Base-by-base conservation (phyloP, 2,797 vertebrate species). In the Thaleichthys pacificus region DNA sequence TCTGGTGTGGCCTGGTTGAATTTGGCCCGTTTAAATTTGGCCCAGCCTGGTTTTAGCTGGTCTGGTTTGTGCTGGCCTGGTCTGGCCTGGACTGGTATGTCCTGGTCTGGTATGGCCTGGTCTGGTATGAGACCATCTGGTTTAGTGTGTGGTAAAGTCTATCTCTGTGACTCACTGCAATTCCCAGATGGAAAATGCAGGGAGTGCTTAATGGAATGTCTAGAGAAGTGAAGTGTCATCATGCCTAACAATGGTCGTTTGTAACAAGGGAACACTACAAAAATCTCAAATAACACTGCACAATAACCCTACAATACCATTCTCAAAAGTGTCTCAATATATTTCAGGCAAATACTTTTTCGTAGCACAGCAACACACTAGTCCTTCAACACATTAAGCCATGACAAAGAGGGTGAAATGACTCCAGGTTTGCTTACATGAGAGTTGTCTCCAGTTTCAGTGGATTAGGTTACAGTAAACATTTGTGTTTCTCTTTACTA, bases 391-490 rank as follows among this genome's bases (percentile, higher is more conserved):
- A 17, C 26, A 68, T 1, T 26, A 11, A 21, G 4, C 24, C 24
- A 28, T 54, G 42, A 56, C 24, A 54, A 30, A 60, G 56, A 67
- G 51, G 5, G 14, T 6, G 38, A 65, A 26, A 28, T 17, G 9
- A 66, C 1, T 42, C 64, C 38, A 14, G 26, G 32, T 64, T 80
- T 85, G 84, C 87, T 88, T 82, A 84, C 75, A 84, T 61, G 70
- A 75, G 70, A n/a, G 7, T 21, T 69, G 76, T 74, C 70, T 85
- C 80, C 72, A 51, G 51, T 87, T 75, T 70, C 81, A 51, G 51
- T 61, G 62, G 8, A 71, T 74, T 76, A 35, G n/a, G 58, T 86
- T 83, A 77, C 84, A 84, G 49, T 72, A 76, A 74, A 73, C 74
- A 74, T 78, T 71, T 81, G 67, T 67, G 35, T 61, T 66, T 66